Evolutionary conservation across 2,113 vertebrate genomes (phyloP).

Genomic region (Herpetotheres cachinnans): DNA sequence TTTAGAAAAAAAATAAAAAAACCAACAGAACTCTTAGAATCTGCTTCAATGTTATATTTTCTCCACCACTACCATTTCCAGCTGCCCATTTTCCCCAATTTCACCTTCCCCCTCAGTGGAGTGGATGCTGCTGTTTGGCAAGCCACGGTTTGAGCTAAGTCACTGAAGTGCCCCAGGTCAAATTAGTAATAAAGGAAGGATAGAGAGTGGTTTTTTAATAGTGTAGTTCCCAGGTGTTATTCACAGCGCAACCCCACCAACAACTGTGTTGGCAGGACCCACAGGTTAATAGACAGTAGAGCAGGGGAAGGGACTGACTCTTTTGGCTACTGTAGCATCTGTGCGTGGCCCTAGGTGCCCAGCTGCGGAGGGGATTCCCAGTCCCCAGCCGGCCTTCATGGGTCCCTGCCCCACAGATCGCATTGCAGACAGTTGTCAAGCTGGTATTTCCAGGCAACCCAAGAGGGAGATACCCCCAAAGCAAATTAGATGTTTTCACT

Average conservation of each 20-base stretch:
- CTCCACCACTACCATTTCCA: background rate
- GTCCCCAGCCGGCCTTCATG: fast-evolving
- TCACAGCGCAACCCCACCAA: background rate
- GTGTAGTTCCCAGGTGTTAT: background rate
- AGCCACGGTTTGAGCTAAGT: background rate
- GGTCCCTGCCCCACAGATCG: background rate
- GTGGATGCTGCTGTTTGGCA: background rate
- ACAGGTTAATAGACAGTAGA: background rate
- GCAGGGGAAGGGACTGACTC: background rate
- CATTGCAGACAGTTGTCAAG: fast-evolving
- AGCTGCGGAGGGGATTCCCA: fast-evolving
- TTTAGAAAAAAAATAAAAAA: background rate
- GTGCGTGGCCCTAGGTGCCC: fast-evolving
- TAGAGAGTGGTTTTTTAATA: background rate
- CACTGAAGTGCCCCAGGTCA: background rate
- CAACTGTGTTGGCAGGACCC: background rate
- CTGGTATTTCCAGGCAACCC: background rate
- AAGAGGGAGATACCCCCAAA: background rate
- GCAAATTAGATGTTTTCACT: background rate
- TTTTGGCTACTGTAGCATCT: background rate
- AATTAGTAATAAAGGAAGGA: background rate
- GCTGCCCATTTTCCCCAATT: background rate
- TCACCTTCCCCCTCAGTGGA: background rate
- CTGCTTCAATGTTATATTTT: background rate
- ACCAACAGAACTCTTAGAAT: background rate